Evolutionary conservation across 2,888 invertebrate species (phyloP).

Genomic region (Trachelus troglodyta): DNA sequence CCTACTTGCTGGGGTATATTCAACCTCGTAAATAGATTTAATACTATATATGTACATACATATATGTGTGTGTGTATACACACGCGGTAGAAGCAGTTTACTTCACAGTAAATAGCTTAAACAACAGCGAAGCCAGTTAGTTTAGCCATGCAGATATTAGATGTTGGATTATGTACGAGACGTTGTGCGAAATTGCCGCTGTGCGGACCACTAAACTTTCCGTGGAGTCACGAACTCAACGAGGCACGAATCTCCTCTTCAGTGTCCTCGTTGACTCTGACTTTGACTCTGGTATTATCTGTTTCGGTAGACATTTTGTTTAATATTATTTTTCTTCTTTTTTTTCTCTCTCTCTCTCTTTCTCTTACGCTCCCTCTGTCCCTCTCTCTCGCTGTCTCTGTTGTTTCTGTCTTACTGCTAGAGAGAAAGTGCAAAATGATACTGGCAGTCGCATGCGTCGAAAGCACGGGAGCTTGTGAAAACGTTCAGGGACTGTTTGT

Average conservation of each 20-base stretch:
- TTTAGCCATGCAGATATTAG: conserved; percentile 34
- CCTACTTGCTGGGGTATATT: not conserved
- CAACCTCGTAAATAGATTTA: not conserved
- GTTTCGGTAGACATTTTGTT: not conserved
- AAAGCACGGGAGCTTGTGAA: not conserved
- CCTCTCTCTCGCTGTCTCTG: conserved; percentile 7
- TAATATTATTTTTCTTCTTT: not conserved
- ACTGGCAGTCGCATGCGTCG: not conserved
- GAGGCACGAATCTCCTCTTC: not conserved
- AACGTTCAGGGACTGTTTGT: not conserved
- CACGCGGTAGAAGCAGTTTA: conserved; percentile 6
- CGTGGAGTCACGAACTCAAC: not conserved
- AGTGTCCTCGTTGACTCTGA: not conserved
- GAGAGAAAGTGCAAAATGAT: not conserved
- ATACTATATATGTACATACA: too few relatives aligned
- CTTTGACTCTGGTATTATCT: not conserved
- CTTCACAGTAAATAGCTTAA: conserved; percentile 32
- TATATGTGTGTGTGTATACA: too few relatives aligned
- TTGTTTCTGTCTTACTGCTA: not conserved
- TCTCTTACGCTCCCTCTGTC: not conserved
- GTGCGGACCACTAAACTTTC: not conserved
- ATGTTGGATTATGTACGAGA: conserved; percentile 31
- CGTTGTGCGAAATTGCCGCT: conserved; percentile 22
- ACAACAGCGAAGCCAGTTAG: conserved; percentile 30
- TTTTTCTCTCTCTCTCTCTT: too few relatives aligned